Conservation (phyloP, 2,888 invertebrate genomes). For the Dolichomitus sp. region DNA sequence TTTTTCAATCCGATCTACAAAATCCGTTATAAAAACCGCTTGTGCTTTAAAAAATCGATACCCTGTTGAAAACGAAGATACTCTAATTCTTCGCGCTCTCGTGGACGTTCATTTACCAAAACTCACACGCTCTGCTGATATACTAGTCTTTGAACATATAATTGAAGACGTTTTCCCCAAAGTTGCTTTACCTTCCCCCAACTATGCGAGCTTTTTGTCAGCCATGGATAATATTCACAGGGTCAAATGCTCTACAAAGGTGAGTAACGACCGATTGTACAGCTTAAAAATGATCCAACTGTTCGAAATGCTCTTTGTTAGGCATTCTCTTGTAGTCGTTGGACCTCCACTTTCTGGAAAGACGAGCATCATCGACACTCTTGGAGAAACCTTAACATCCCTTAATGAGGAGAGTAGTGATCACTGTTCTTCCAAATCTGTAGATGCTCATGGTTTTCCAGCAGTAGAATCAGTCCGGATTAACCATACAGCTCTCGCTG, state of each 20-base stretch:
- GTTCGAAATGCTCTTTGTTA: slow-evolving; percentile 88
- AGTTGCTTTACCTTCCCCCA: slow-evolving; percentile 84
- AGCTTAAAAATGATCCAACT: slow-evolving; percentile 88
- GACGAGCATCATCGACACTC: slow-evolving; percentile 86
- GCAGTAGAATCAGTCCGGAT: slow-evolving; percentile 87
- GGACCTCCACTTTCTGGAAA: slow-evolving; percentile 88
- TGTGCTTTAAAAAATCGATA: slow-evolving; percentile 88
- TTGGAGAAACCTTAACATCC: slow-evolving; percentile 86
- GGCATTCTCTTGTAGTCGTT: slow-evolving; percentile 88
- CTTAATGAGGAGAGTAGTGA: slow-evolving; percentile 80
- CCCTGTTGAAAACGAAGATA: slow-evolving; percentile 87
- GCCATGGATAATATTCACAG: slow-evolving; percentile 79
- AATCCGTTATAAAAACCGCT: slow-evolving; percentile 87
- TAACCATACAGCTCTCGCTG: slow-evolving; percentile 88
- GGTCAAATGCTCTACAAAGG: neutral
- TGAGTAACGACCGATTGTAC: slow-evolving; percentile 3
- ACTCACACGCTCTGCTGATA: slow-evolving; percentile 87
- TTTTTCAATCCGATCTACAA: slow-evolving; percentile 88
- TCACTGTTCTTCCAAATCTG: slow-evolving; percentile 66
- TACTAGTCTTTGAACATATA: slow-evolving; percentile 87
- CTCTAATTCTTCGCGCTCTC: slow-evolving; percentile 88
- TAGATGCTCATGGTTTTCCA: slow-evolving; percentile 73
- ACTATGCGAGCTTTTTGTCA: slow-evolving; percentile 86
- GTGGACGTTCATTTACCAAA: slow-evolving; percentile 88
- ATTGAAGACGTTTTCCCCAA: slow-evolving; percentile 88